Evolutionary conservation across 2,797 vertebrate genomes (phyloP).

Genomic region (Apogon talboti): DNA sequence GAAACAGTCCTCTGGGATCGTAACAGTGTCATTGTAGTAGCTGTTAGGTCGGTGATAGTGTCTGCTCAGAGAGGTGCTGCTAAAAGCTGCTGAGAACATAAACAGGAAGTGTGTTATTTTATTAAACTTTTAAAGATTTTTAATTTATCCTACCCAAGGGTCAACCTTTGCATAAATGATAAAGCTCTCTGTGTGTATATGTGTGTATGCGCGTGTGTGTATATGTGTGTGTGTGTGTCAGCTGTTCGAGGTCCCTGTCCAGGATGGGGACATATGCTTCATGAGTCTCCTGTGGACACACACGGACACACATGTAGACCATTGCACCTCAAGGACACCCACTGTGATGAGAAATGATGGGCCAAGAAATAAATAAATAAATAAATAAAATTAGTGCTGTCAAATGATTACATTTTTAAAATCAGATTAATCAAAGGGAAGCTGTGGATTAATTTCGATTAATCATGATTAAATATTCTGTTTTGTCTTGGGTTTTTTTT

Average conservation of each 20-base stretch:
- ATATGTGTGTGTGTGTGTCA: conserved; percentile 35
- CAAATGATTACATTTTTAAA: conserved; percentile 32
- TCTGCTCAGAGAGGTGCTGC: no score
- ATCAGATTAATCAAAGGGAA: no score
- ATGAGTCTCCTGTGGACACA: conserved; percentile 66
- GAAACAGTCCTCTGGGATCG: no score
- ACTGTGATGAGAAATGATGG: conserved; percentile 14
- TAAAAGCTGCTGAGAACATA: no score
- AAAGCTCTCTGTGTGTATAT: conserved; percentile 20
- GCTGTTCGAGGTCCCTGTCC: conserved; percentile 58
- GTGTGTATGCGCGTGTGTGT: conserved; percentile 7
- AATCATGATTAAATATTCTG: no score
- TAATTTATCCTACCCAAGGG: conserved; percentile 35
- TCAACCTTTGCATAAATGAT: conserved; percentile 47
- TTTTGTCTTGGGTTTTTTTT: no score
- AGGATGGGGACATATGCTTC: conserved; percentile 71
- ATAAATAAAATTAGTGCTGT: neutral
- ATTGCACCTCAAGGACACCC: conserved; percentile 42
- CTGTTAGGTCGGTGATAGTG: no score
- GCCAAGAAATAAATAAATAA: neutral
- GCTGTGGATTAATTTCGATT: no score
- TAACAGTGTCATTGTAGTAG: no score
- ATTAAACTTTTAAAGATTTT: no score
- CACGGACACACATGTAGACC: conserved; percentile 40
- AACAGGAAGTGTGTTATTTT: no score